Base-by-base conservation (phyloP, 2,797 vertebrate genomes). In the Myotis vivesi region DNA sequence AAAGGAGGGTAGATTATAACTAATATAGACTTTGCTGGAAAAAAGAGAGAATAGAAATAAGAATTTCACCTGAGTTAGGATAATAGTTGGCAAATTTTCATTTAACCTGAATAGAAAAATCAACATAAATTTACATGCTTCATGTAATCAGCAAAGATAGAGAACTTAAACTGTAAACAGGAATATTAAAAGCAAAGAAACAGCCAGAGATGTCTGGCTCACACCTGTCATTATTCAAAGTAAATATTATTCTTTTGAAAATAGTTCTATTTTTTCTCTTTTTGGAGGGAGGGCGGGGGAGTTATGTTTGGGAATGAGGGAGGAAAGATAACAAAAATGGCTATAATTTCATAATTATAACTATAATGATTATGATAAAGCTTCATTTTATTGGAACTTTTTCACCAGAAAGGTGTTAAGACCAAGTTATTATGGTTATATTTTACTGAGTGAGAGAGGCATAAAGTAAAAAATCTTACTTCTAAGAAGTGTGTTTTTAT, bases 41-140 rank as follows among this genome's bases (percentile, higher is more conserved):
- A 87, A 90, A 88, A 38, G 55, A 96, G 41, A 96, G 38, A n/a
- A 97, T 80, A 95, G 96, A 96, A 87, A 79, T 53, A 93, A 87
- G 20, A 97, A 92, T 93, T 96, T 97, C 1, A 72, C 53, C 69
- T 87, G 84, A 71, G 69, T 57, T 90, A 77, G 68, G 41, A 94
- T 90, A 36, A 0, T 94, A 97, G 93, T 55, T 89, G 85, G 87
- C 87, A 84, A 80, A 89, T 97, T 97, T 71, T 96, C 44, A 97
- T 94, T 95, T 91, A 87, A 79, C 41, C 17, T 86, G 92, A 96
- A 96, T 95, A 49, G 95, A 85, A 97, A 97, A 97, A 97, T 97
- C 85, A 97, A 62, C 97, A 92, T 97, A 97, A 96, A 97, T 98
- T 97, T 97, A 94, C 95, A 96, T 98, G 91, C 96, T 97, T 96